phyloP scores from a whole-genome alignment of 1,140 invertebrate species.

The Drosophila repletoides region DNA sequence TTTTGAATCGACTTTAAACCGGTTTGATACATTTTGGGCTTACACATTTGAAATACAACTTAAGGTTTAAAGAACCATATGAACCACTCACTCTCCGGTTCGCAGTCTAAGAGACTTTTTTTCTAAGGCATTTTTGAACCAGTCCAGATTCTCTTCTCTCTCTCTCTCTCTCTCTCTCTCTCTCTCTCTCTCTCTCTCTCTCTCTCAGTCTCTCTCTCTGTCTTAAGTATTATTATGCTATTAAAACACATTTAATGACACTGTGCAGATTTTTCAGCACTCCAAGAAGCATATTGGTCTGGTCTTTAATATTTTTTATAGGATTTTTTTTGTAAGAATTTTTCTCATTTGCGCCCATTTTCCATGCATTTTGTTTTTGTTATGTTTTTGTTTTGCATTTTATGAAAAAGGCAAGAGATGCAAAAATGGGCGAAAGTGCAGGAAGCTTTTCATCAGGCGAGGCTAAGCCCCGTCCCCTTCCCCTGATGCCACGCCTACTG shows the following conservation, averaged over 20 bases:
- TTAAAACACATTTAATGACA: no score
- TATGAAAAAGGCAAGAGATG: conserved; percentile 60
- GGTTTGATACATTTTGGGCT: no score
- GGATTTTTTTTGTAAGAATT: no score
- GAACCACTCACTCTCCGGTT: no score
- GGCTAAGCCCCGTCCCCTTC: not conserved
- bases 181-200: conserved; percentile 6
- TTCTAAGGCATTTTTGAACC: no score
- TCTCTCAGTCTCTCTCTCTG: not conserved
- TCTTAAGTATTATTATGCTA: not conserved
- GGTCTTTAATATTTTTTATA: no score
- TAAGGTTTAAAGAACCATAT: no score
- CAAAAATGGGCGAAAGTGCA: conserved; percentile 69
- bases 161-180: not conserved
- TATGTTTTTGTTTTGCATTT: conserved; percentile 17
- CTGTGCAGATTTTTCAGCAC: no score
- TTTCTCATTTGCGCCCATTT: conserved; percentile 9
- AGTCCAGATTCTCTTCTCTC: not conserved
- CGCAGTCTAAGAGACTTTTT: no score
- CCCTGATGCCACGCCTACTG: not conserved
- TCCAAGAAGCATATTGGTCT: no score
- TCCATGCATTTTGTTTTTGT: conserved; percentile 1
- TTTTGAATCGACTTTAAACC: no score
- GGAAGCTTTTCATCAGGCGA: conserved; percentile 73
- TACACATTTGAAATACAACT: no score